These are phyloP conservation scores for Trichoplusia ni DNA, from an alignment of 1,140 invertebrate genomes.

Conservation along the genomic window DNA sequence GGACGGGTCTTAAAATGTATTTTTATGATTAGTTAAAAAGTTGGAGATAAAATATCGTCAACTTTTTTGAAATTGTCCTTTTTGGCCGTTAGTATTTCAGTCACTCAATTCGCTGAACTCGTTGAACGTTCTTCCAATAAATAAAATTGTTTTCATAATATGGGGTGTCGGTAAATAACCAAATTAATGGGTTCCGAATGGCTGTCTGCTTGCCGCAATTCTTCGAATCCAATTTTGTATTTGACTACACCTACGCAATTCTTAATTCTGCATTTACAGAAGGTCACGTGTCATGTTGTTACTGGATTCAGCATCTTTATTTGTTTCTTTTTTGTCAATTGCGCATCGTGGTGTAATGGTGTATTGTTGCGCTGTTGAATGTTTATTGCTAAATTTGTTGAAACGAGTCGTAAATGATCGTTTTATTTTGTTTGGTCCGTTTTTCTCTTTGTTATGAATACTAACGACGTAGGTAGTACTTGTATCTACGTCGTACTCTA, in stretches of 20 bases:
- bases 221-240: conserved; percentile 69
- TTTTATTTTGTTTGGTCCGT: neutral
- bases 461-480: neutral
- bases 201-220: conserved; percentile 56
- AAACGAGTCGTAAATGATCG: neutral
- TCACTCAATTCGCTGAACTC: neutral
- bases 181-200: conserved; percentile 57
- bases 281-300: conserved; percentile 43
- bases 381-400: neutral
- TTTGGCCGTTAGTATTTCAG: conserved; percentile 5
- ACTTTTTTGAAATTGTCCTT: neutral
- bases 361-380: neutral
- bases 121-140: conserved; percentile 9
- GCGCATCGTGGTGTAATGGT: neutral
- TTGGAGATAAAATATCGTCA: too few relatives aligned
- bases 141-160: conserved; percentile 37
- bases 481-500: neutral
- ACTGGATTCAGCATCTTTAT: neutral
- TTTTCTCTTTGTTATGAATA: neutral
- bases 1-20: too few relatives aligned
- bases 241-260: conserved; percentile 66
- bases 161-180: conserved; percentile 41
- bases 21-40: too few relatives aligned
- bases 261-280: conserved; percentile 48
- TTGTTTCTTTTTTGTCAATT: conserved; percentile 2